Conservation (phyloP, 2,888 invertebrate species). For the Tipula helvola region DNA sequence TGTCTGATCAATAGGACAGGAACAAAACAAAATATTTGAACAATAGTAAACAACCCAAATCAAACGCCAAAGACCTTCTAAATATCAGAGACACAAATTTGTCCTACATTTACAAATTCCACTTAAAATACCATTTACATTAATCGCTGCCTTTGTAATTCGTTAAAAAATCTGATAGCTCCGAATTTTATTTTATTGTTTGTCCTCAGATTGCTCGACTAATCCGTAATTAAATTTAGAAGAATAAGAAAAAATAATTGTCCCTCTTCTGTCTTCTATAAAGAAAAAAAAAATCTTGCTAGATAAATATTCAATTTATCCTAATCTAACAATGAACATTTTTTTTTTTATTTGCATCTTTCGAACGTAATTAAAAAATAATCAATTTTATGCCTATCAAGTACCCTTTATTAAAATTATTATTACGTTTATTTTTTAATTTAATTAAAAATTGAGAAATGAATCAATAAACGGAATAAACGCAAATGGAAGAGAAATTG, state of each 20-base stretch:
- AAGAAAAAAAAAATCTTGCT: not conserved
- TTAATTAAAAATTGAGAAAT: not conserved
- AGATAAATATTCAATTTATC: not conserved
- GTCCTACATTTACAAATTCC: no score
- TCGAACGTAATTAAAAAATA: not conserved
- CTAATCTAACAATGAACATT: not conserved
- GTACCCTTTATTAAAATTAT: not conserved
- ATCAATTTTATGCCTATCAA: conserved; percentile 4
- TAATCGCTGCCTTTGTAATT: no score
- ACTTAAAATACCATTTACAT: no score
- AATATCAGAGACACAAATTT: no score
- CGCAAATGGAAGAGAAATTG: not conserved
- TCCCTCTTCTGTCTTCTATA: not conserved
- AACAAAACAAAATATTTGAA: no score
- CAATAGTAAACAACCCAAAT: no score
- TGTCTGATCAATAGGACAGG: no score
- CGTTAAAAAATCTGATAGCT: no score
- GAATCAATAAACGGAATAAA: not conserved
- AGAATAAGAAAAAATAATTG: not conserved
- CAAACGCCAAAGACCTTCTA: no score
- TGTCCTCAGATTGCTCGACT: not conserved
- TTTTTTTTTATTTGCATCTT: not conserved
- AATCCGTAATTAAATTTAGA: not conserved
- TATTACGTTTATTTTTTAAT: not conserved
- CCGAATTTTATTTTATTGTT: no score